Evolutionary conservation across 2,888 invertebrate species (phyloP), one percentile per base, ranked within the genome.

Genomic region (Liopterus haemorrhoidalis): DNA sequence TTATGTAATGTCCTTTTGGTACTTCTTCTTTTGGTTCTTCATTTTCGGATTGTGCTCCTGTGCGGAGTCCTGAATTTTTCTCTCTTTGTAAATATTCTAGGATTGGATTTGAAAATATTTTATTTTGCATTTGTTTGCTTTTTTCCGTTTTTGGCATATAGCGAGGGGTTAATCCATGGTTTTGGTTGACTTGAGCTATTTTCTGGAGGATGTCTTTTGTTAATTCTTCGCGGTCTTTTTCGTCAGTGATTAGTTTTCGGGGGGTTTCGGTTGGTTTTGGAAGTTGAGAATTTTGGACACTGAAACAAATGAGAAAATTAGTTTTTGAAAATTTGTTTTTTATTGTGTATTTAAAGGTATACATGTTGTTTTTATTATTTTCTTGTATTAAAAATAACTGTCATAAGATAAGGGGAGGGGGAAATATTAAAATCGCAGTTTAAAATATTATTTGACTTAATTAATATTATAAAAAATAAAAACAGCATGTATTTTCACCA

Each of bases 171-270:
- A 27, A 69, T 62, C 65, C 71, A 65, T 57, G 69, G 59, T 68
- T 68, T 32, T 70, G 67, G 54, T 78, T 78, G 3, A 78, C 67
- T 46, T 67, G 65, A 55, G 69, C 70, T 48, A 78, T 78, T 64
- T 75, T 76, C 25, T 73, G 69, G 19, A 78, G 58, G 42, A 78
- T 77, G 21, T 74, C 70, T 59, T 57, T 59, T 1, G 69, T 67
- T 40, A 49, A 58, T 31, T 57, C 55, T 36, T 59, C 58, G 2
- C 32, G 22, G 20, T 27, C 12, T 11, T 19, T 16, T 32, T 45
- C 45, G 14, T 45, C 39, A 9, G 14, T 45, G 4, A 39, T 3
- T 33, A 39, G 18, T 15, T 30, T 21, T 25, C 25, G 44, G 5
- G 18, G 12, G 15, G 18, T 18, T 45, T 27, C 38, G n/a, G 31